Conservation (phyloP, 92 coral and sea anemone genomes). For the Nematostella vectensis region DNA sequence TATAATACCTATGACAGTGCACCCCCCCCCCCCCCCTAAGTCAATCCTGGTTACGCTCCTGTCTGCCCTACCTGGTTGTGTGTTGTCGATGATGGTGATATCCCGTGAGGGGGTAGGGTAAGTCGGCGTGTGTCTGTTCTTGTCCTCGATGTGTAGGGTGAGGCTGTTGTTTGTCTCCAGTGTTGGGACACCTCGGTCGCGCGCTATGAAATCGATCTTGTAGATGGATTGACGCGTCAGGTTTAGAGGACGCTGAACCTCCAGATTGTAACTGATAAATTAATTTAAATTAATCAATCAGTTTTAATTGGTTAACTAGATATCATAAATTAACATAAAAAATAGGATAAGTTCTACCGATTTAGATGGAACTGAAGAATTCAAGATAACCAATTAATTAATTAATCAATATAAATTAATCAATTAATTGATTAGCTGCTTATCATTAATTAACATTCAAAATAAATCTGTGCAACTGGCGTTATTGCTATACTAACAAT, state of each 20-base stretch:
- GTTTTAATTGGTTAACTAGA: too few relatives aligned
- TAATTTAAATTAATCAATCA: background rate
- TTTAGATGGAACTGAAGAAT: too few relatives aligned
- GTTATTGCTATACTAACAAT: too few relatives aligned
- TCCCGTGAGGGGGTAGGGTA: conserved; percentile 35
- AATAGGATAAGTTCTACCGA: too few relatives aligned
- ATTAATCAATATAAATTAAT: too few relatives aligned
- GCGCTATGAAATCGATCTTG: conserved; percentile 58
- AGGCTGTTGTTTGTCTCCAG: conserved; percentile 25
- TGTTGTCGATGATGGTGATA: conserved; percentile 43
- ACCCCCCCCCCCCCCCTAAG: too few relatives aligned
- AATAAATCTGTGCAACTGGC: too few relatives aligned
- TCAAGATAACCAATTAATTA: too few relatives aligned
- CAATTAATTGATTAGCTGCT: too few relatives aligned
- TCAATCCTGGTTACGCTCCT: conserved; percentile 17
- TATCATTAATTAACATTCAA: too few relatives aligned
- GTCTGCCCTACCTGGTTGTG: conserved; percentile 39
- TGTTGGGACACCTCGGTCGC: conserved; percentile 69
- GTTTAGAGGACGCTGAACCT: conserved; percentile 49
- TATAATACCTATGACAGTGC: too few relatives aligned
- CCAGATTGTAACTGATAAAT: conserved; percentile 26
- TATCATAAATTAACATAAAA: too few relatives aligned
- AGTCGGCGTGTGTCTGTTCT: conserved; percentile 76
- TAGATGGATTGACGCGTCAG: conserved; percentile 45
- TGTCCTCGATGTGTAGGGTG: conserved; percentile 49